Evolutionary conservation across 2,797 vertebrate species (phyloP), one percentile per base, ranked within the genome.

Genomic region (Helicolenus hilgendorfi): DNA sequence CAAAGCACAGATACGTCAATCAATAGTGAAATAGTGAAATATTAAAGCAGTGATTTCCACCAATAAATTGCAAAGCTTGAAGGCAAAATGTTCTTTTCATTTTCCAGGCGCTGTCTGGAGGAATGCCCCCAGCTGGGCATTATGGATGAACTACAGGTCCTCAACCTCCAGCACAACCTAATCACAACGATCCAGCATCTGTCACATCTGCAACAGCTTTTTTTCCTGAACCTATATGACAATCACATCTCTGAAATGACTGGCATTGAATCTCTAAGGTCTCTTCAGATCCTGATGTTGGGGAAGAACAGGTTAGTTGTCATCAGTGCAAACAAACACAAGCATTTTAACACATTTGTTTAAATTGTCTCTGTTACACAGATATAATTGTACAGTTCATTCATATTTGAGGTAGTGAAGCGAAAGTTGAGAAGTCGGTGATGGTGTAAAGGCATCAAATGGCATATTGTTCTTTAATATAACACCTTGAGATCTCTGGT

Each of bases 91-190:
- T 38, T 20, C 13, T 35, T 74, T 33, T 33, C 7, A 58, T 81
- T 59, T 45, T 81, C 41, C 84, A 99, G 99, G 86, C 98, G 96
- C 29, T 96, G 97, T 74, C 92, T 99, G 91, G 97, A 97, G 4
- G 97, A 98, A 41, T 98, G 98, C 72, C 99, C 99, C 5, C 79
- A 98, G 85, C 96, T 99, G 5, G 97, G 97, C 33, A 93, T 96
- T 18, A 96, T 98, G 89, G 97, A 98, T 67, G 97, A 98, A 41
- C 97, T 99, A 45, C 98, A 98, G 22, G 91, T 99, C 68, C 92
- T 99, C 86, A 99, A 98, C 94, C 98, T 99, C 77, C 98, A 99
- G 68, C 98, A 99, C 91, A 99, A 99, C 94, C 97, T 93, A 69
- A 98, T 99, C 94, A 97, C 97, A 73, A 96, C 86, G 73, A 98